Conservation (phyloP, 2,797 vertebrate genomes). For the Amblyopsis hoosieri region DNA sequence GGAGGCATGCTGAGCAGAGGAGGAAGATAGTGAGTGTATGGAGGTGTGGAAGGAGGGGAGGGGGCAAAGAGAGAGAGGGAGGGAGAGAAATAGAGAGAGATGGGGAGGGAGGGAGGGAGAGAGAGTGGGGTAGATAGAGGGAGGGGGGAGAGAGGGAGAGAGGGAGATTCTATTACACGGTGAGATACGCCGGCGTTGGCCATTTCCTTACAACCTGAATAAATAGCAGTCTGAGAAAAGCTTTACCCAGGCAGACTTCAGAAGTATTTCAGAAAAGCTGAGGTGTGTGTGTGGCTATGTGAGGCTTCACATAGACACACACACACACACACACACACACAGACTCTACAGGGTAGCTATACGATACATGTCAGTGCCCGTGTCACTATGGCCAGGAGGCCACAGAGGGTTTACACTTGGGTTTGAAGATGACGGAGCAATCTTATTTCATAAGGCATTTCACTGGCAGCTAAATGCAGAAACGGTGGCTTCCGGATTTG, state of each 20-base stretch:
- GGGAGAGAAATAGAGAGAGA: constrained; percentile 27
- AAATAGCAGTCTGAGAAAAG: constrained; percentile 18
- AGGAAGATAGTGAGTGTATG: no score
- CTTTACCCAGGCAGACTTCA: background rate
- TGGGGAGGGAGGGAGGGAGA: constrained; percentile 35
- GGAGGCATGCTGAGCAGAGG: constrained; percentile 10
- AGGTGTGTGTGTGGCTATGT: background rate
- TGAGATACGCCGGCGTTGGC: constrained; percentile 10
- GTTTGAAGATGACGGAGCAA: constrained; percentile 18
- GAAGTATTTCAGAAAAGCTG: background rate
- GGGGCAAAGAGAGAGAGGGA: background rate
- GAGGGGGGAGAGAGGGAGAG: background rate
- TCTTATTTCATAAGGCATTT: constrained; percentile 28
- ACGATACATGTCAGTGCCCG: no score
- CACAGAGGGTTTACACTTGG: background rate
- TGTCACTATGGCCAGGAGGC: background rate
- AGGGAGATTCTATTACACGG: background rate
- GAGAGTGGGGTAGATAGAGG: background rate
- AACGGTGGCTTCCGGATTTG: constrained; percentile 41
- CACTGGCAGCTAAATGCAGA: constrained; percentile 23
- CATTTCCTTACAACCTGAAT: constrained; percentile 13
- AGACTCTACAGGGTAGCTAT: no score
- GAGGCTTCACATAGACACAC: background rate
- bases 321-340: background rate
- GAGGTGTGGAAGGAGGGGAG: background rate